Percentiles rank a stretch among this genome's conserved stretches.
Evolutionary conservation across 2,113 vertebrate genomes (phyloP).

Genomic region (Synodontis membranacea): DNA sequence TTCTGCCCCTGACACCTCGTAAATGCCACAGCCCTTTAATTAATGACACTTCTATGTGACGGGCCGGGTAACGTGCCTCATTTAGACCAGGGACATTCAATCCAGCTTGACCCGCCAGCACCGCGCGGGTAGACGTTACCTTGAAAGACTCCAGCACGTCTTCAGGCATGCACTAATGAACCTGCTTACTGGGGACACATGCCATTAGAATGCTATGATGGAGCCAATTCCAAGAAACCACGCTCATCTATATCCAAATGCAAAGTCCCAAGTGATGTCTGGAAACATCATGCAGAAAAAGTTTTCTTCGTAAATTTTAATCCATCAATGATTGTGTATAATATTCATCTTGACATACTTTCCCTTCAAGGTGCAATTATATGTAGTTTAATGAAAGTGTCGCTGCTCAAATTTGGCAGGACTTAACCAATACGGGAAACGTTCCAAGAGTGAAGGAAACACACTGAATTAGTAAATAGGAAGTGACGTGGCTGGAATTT

Average conservation of each 20-base stretch:
- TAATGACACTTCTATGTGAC: constrained; percentile 77
- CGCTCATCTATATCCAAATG: background rate
- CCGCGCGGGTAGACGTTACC: constrained; percentile 31
- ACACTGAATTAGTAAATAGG: background rate
- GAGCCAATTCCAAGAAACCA: background rate
- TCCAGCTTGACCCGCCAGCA: constrained; percentile 33
- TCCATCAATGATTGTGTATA: background rate
- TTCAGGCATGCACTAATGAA: background rate
- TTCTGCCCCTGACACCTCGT: constrained; percentile 82
- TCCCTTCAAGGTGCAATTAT: background rate
- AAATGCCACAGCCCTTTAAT: constrained; percentile 83
- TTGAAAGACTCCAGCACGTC: background rate
- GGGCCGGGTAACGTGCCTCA: constrained; percentile 61
- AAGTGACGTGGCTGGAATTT: background rate
- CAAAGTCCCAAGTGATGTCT: background rate
- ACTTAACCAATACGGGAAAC: background rate
- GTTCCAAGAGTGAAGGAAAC: background rate
- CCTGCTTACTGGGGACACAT: constrained; percentile 16
- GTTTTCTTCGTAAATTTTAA: background rate
- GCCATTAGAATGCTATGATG: background rate
- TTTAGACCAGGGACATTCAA: constrained; percentile 50
- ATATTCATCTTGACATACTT: background rate
- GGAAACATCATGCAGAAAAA: background rate
- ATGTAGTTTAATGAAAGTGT: background rate
- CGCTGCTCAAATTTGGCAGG: background rate